These are phyloP conservation scores for Andricus grossulariae DNA, from an alignment of 1,140 invertebrate genomes.

Conservation along the genomic window DNA sequence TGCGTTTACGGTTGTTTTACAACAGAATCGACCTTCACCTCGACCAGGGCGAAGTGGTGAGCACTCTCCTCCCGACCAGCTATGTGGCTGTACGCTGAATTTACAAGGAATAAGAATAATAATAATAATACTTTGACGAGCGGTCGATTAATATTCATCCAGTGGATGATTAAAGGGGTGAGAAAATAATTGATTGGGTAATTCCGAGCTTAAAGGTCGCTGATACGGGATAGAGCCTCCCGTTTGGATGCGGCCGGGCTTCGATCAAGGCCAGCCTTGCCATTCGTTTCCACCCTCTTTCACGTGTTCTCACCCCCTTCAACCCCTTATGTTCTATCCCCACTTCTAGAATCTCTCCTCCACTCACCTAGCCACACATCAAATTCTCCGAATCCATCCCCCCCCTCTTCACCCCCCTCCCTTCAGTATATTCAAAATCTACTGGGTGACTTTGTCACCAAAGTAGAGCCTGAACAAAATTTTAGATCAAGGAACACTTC, in stretches of 20 bases:
- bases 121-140: background rate
- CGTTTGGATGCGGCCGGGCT: constrained; percentile 48
- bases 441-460: background rate
- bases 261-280: constrained; percentile 52
- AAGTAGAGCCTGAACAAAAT: background rate
- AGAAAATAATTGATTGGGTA: constrained; percentile 27
- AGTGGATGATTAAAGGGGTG: constrained; percentile 35
- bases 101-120: background rate
- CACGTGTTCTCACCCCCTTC: background rate
- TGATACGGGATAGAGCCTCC: constrained; percentile 49
- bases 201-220: constrained; percentile 34
- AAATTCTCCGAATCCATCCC: background rate
- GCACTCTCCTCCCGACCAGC: too few relatives aligned
- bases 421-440: background rate
- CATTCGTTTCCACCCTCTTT: constrained; percentile 37
- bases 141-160: background rate
- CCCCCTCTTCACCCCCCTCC: background rate
- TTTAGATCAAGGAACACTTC: too few relatives aligned
- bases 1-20: constrained; percentile 10
- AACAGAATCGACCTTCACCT: constrained; percentile 11
- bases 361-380: background rate
- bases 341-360: background rate
- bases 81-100: background rate
- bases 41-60: background rate
- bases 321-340: background rate